Evolutionary conservation across 1,140 invertebrate species (phyloP).

Genomic region (Mactra quadrangularis): DNA sequence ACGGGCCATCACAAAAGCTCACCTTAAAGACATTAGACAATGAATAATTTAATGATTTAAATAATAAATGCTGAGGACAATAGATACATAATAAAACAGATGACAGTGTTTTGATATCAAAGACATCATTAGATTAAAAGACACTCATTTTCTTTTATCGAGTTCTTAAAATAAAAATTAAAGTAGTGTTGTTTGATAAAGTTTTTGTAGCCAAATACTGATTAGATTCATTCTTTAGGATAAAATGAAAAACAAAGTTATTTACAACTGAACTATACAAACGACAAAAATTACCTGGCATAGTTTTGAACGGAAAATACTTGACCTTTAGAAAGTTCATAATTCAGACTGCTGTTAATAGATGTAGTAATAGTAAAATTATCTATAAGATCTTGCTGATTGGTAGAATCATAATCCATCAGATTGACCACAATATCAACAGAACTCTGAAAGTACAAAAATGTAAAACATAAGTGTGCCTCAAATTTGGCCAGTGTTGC

Average conservation of each 20-base stretch:
- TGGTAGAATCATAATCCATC: neutral
- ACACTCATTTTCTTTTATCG: too few species aligned
- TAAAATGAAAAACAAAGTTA: too few species aligned
- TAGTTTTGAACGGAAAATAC: neutral
- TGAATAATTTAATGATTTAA: neutral
- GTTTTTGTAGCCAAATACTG: too few species aligned
- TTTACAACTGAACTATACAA: too few species aligned
- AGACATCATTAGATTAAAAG: too few species aligned
- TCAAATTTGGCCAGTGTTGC: neutral
- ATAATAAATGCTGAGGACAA: neutral
- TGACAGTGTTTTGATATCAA: too few species aligned
- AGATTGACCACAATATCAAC: neutral
- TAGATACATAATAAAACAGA: too few species aligned
- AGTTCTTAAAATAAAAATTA: too few species aligned
- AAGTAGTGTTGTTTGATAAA: too few species aligned
- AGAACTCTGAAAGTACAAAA: neutral
- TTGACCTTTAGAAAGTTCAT: neutral
- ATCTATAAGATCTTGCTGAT: neutral
- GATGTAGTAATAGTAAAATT: neutral
- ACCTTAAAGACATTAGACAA: neutral
- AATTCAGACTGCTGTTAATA: neutral
- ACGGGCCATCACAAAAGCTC: neutral
- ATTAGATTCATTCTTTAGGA: too few species aligned
- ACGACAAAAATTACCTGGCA: slow-evolving; percentile 23
- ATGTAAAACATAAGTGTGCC: neutral